Base-by-base conservation (phyloP, 2,888 invertebrate genomes). In the Steinernema scapterisci region DNA sequence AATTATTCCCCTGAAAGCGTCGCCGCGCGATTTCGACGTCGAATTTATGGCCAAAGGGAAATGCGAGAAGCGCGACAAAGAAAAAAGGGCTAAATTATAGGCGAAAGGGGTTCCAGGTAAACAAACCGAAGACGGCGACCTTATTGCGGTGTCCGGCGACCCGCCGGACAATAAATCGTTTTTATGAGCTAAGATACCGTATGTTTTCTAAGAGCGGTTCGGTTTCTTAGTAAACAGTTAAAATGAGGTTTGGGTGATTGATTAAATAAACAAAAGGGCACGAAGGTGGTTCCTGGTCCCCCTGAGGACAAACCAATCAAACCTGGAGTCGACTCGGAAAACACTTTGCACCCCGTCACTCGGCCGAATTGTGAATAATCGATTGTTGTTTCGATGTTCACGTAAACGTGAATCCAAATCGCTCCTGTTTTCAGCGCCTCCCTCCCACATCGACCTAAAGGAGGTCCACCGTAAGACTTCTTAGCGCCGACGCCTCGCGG, bases 31-130 rank as follows among this genome's bases (percentile, higher is more conserved):
- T 38, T 23, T 25, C 54, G 54, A 25, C 21, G n/a, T n/a, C n/a
- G 54, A 54, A 54, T 54, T 54, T 54, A 54, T 25, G 54, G 54
- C 54, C 19, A 48, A 48, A 19, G 48, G 48, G 48, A 54, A 54
- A 54, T 13, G 54, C 54, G 54, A 54, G 54, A 54, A 19, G 54
- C 54, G 48, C 54, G 54, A 54, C 21, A 23, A 25, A 54, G 54
- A 54, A 54, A 54, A 48, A 54, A 54, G 21, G 5, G 13, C 54
- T 25, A 25, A 54, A 54, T 54, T 25, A 25, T 19, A 54, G 54
- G 25, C 54, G 25, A 25, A 48, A 54, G 54, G 54, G 2, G 25
- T 5, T 25, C 13, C 5, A 54, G 54, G 54, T 54, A 54, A 54
- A 54, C 54, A 54, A 54, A 54, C 54, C 38, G 38, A 38, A 9